Evolutionary conservation across 2,113 vertebrate genomes (phyloP), one percentile per base, ranked within the genome.

Genomic region (Microcebus lehilahytsara): DNA sequence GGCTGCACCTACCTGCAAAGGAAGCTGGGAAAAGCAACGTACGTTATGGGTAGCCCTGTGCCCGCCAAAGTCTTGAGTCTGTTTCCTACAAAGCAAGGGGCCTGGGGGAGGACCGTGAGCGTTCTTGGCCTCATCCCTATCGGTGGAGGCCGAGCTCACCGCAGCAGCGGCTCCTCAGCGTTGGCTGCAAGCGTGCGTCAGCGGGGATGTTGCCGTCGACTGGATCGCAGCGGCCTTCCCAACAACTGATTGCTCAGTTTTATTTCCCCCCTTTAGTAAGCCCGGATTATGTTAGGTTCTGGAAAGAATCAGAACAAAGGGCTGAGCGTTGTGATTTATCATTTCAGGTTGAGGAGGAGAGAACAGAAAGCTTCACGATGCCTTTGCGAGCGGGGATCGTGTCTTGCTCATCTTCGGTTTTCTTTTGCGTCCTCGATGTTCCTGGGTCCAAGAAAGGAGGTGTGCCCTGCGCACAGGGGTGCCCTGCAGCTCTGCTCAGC

Each of bases 401-500:
- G 53, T 46, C 37, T 19, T 30, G 32, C 9, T 84, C 49, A 32
- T 25, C 34, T 89, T 60, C 1, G 2, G 37, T 27, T 72, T 85
- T 66, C n/a, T 3, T 3, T 78, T 56, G 27, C 6, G 2, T 27
- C 53, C n/a, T 67, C 37, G 13, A 3, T 25, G 3, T 67, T 14
- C 34, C 10, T 88, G 60, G 19, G 11, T 71, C 20, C 49, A 64
- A 79, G 81, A 87, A 85, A 80, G 8, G 27, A 27, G 4, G 6
- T 7, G 6, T 7, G 0, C 5, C 8, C 37, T 22, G 20, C 4
- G 7, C 30, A 3, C 12, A 69, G 77, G 69, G 3, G 27, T n/a
- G 6, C 17, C 49, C 62, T 6, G 0, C 13, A 19, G 16, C 3
- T 37, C 13, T 4, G 5, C 30, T 53, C 20, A 34, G 0, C 0